These are phyloP conservation scores for Poliocrania exsul DNA, from an alignment of 2,797 vertebrate genomes.

Conservation along the genomic window DNA sequence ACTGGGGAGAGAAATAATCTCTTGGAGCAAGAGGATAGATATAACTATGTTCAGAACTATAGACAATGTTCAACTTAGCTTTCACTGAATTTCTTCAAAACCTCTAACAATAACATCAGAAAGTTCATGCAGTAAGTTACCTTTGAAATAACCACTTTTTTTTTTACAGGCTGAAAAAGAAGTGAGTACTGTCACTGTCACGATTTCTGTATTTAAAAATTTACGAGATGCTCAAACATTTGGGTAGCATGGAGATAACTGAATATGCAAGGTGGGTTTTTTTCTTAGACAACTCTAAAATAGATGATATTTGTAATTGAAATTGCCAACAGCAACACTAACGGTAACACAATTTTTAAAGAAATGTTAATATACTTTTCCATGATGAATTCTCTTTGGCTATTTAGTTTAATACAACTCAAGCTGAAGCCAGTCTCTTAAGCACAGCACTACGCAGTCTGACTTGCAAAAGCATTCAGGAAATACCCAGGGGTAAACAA, in stretches of 20 bases:
- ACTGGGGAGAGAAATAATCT: not conserved
- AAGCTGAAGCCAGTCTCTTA: slow-evolving; percentile 6
- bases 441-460: not conserved
- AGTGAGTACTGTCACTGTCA: not conserved
- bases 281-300: not conserved
- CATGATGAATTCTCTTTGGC: not conserved
- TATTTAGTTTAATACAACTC: not conserved
- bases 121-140: not conserved
- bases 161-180: not conserved
- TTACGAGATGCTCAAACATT: not conserved
- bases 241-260: not conserved
- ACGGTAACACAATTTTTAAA: not conserved
- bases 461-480: slow-evolving; percentile 25
- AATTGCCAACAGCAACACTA: not conserved
- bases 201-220: not conserved
- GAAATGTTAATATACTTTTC: not conserved
- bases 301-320: not conserved
- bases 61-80: not conserved
- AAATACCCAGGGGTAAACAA: slow-evolving; percentile 57
- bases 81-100: not conserved
- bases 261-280: not conserved
- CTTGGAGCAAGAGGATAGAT: not conserved
- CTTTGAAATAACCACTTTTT: not conserved
- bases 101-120: not conserved
- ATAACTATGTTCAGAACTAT: not conserved